These are phyloP conservation scores for Daphoenositta chrysoptera DNA, from an alignment of 2,113 vertebrate species.

Conservation along the genomic window DNA sequence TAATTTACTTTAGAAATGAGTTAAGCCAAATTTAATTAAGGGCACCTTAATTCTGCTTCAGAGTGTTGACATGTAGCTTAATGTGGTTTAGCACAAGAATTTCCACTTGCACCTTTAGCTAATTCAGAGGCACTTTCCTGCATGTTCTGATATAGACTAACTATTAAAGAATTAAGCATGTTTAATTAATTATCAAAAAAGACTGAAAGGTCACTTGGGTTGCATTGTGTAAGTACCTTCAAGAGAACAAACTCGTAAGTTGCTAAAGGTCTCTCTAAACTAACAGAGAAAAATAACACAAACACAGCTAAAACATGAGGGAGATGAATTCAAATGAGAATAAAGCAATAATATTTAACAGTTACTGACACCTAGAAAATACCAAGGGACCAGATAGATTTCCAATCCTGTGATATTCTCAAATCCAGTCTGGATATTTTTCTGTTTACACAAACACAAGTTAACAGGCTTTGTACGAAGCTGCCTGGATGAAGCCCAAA, in stretches of 20 bases:
- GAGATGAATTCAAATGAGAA: background rate
- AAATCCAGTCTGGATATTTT: background rate
- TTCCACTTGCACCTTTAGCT: background rate
- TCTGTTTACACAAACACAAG: background rate
- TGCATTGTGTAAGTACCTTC: background rate
- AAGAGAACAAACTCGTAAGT: background rate
- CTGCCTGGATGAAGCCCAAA: background rate
- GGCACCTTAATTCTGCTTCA: slow-evolving; percentile 37
- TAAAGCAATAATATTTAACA: background rate
- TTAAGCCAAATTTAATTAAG: slow-evolving; percentile 61
- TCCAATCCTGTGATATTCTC: background rate
- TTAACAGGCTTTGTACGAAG: background rate
- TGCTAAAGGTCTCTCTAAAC: background rate
- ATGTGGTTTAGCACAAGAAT: slow-evolving; percentile 46
- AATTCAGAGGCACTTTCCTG: background rate
- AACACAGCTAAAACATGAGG: background rate
- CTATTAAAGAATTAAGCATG: slow-evolving; percentile 15
- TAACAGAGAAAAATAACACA: background rate
- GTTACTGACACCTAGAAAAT: background rate
- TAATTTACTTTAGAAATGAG: slow-evolving; percentile 57
- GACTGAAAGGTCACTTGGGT: background rate
- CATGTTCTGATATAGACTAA: background rate
- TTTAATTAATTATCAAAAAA: slow-evolving; percentile 31
- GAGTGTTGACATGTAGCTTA: slow-evolving; percentile 48
- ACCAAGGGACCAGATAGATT: background rate